Percentiles rank a stretch among this genome's conserved stretches.
phyloP scores from a whole-genome alignment of 53 echinoderm and acorn worm genomes.

The Temnopleurus reevesii region DNA sequence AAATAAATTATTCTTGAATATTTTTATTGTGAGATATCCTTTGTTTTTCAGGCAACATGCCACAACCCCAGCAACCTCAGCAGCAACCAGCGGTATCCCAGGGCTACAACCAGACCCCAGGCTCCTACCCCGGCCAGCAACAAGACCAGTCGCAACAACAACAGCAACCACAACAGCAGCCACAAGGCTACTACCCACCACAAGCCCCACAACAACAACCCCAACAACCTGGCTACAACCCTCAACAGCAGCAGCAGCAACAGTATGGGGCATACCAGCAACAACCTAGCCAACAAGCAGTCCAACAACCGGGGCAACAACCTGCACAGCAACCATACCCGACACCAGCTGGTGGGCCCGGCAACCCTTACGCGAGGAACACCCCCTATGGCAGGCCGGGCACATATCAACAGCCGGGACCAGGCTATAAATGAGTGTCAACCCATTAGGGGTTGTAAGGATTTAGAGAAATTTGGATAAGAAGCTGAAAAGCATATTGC shows the following conservation, averaged over 20 bases:
- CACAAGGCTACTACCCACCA: slow-evolving; percentile 43
- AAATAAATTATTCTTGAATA: too few species aligned
- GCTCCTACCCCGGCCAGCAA: neutral
- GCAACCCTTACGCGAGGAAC: slow-evolving; percentile 83
- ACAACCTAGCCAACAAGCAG: slow-evolving; percentile 38
- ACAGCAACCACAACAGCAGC: slow-evolving; percentile 19
- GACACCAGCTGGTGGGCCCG: slow-evolving; percentile 42
- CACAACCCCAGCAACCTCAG: slow-evolving; percentile 35
- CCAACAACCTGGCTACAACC: slow-evolving; percentile 46
- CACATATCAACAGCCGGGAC: slow-evolving; percentile 71
- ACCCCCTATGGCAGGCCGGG: slow-evolving; percentile 76
- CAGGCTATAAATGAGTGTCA: slow-evolving; percentile 82
- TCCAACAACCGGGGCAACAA: slow-evolving; percentile 53
- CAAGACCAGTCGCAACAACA: slow-evolving; percentile 19
- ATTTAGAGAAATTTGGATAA: neutral
- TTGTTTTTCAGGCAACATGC: slow-evolving; percentile 50
- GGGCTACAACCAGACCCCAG: slow-evolving; percentile 35
- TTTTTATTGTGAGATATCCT: neutral
- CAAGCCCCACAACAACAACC: slow-evolving; percentile 49
- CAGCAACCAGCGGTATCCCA: slow-evolving; percentile 18
- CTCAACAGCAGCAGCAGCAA: slow-evolving; percentile 48
- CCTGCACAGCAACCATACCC: slow-evolving; percentile 61
- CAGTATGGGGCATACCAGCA: slow-evolving; percentile 35
- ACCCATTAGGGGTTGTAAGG: neutral
- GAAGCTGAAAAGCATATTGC: slow-evolving; percentile 15